Conservation (phyloP, 35 echinoderm and acorn worm genomes). For the Chiridota heheva region DNA sequence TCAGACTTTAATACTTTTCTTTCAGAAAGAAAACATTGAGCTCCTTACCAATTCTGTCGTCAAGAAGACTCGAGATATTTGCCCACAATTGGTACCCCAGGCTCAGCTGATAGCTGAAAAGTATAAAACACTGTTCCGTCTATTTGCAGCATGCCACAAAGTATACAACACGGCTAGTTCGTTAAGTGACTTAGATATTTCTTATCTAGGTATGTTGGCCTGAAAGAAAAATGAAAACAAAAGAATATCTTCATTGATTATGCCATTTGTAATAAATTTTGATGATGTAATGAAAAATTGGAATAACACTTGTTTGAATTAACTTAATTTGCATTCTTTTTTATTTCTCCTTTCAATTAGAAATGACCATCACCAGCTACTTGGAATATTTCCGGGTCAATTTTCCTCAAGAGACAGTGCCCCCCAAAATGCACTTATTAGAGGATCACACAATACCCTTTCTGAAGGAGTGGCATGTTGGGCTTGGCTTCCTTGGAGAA, state of each 20-base stretch:
- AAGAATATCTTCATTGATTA: neutral
- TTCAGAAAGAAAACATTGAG: conserved; percentile 5
- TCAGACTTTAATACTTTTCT: neutral
- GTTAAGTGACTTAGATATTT: conserved; percentile 20
- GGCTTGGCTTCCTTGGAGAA: conserved; percentile 31
- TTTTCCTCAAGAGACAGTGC: conserved; percentile 32
- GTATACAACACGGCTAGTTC: neutral
- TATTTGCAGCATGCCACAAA: conserved; percentile 10
- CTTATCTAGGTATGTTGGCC: neutral
- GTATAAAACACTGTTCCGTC: conserved; percentile 3
- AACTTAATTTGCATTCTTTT: neutral
- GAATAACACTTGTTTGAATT: no score
- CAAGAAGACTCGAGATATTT: neutral
- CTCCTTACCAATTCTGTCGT: neutral
- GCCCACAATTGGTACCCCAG: neutral
- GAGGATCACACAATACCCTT: conserved; percentile 49
- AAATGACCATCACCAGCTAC: conserved; percentile 28
- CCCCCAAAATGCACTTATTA: conserved; percentile 69
- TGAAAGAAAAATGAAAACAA: neutral
- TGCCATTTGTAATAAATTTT: neutral
- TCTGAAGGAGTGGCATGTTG: conserved; percentile 25
- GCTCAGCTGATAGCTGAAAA: neutral
- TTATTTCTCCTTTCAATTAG: conserved; percentile 39
- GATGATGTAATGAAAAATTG: no score
- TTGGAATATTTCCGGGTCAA: conserved; percentile 23